A percentile compares a stretch with the other conserved stretches of the same genome.
phyloP scores from a whole-genome alignment of 2,888 invertebrate genomes.

The Trissoscelio sp. region DNA sequence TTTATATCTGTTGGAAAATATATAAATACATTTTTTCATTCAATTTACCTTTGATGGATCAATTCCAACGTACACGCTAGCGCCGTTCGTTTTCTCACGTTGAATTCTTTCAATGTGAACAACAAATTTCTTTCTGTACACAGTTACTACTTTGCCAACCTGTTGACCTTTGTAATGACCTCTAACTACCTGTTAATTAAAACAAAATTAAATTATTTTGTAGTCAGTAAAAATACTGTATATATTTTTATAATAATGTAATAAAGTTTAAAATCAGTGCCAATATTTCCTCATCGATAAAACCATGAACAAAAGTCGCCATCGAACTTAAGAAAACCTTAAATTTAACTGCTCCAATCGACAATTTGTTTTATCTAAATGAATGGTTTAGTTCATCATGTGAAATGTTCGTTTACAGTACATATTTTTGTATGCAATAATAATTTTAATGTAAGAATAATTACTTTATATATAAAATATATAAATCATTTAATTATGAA shows the following conservation, averaged over 20 bases:
- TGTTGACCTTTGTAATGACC: conserved; percentile 99
- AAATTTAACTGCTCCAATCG: conserved; percentile 76
- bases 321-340: conserved; percentile 84
- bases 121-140: conserved; percentile 99
- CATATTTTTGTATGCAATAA: too few species aligned
- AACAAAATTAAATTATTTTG: background rate
- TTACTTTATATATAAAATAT: too few species aligned
- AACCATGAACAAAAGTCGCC: conserved; percentile 76
- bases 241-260: background rate
- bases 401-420: too few species aligned
- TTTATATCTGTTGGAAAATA: background rate
- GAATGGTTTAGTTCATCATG: conserved; percentile 88
- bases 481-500: too few species aligned
- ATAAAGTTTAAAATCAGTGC: conserved; percentile 40
- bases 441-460: too few species aligned
- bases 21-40: background rate
- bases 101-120: conserved; percentile 99
- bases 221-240: background rate
- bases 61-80: conserved; percentile 99
- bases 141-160: conserved; percentile 98
- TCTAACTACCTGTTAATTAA: conserved; percentile 90
- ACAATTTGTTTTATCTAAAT: conserved; percentile 83
- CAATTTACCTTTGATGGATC: conserved; percentile 96
- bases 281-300: conserved; percentile 85
- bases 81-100: conserved; percentile 99